A percentile compares a stretch with the other conserved stretches of the same genome.
phyloP scores from a whole-genome alignment of 2,888 invertebrate species.

The Marronus borbonicus region DNA sequence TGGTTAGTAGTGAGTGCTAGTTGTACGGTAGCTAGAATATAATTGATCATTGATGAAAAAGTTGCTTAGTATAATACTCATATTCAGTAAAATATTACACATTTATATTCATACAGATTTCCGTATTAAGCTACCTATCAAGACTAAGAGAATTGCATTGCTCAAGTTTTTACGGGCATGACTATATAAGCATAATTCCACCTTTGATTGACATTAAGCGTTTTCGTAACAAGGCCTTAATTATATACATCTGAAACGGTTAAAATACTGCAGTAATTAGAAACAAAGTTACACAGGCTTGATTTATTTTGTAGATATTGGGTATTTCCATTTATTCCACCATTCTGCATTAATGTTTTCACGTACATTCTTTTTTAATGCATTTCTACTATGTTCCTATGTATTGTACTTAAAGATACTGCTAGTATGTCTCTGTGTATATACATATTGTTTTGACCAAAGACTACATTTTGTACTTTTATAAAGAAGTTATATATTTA shows the following conservation, averaged over 20 bases:
- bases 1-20: too few relatives aligned
- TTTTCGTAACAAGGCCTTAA: constrained; percentile 10
- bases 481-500: constrained; percentile 30
- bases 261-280: background rate
- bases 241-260: background rate
- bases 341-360: background rate
- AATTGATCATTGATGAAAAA: too few relatives aligned
- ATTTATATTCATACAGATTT: too few relatives aligned
- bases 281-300: constrained; percentile 11
- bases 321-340: background rate
- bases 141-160: background rate
- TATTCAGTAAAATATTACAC: too few relatives aligned
- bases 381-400: constrained; percentile 35
- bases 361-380: constrained; percentile 8
- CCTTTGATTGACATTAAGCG: constrained; percentile 7
- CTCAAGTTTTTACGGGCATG: background rate
- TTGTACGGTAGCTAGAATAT: too few relatives aligned
- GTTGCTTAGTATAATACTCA: too few relatives aligned
- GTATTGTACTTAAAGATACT: constrained; percentile 40
- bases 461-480: constrained; percentile 47
- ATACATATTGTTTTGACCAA: constrained; percentile 36
- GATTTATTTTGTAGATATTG: background rate
- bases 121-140: too few relatives aligned
- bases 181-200: constrained; percentile 9
- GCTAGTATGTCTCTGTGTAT: constrained; percentile 4